Percentiles rank a stretch among this genome's conserved stretches.
Conservation (phyloP, 2,113 vertebrate genomes). For the Centropristis striata region DNA sequence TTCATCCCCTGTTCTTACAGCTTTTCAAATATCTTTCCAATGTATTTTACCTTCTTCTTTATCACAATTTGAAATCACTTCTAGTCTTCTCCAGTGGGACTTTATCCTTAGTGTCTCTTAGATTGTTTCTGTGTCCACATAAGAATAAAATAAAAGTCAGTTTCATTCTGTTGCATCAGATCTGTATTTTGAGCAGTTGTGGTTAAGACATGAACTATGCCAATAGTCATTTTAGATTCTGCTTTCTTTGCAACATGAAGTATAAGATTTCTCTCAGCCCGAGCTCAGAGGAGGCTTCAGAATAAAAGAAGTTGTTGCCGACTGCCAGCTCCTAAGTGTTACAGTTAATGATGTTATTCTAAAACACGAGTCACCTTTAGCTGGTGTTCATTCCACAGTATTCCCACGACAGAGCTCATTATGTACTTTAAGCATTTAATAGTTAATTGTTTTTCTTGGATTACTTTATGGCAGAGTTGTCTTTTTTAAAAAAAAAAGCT, state of each 20-base stretch:
- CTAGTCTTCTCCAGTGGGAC: too few species aligned
- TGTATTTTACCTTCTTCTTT: too few species aligned
- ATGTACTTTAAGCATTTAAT: neutral
- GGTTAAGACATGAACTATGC: neutral
- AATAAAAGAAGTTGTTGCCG: neutral
- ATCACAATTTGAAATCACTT: too few species aligned
- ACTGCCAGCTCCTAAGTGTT: neutral
- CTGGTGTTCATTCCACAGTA: neutral
- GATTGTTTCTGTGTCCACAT: neutral
- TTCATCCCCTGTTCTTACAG: too few species aligned
- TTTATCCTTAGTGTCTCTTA: too few species aligned
- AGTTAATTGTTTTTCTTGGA: neutral
- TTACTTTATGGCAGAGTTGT: neutral
- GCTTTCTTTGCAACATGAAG: neutral
- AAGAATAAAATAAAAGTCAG: neutral
- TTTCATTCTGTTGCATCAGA: conserved; percentile 9
- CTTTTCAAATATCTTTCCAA: too few species aligned
- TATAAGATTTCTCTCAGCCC: neutral
- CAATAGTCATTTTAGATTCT: conserved; percentile 8
- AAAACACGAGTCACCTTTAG: neutral
- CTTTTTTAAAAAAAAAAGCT: neutral
- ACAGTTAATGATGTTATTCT: neutral
- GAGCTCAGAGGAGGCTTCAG: neutral
- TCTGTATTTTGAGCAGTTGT: neutral
- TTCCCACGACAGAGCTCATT: neutral